Base-by-base conservation (phyloP, 2,888 invertebrate species). In the Alsophila aescularia region DNA sequence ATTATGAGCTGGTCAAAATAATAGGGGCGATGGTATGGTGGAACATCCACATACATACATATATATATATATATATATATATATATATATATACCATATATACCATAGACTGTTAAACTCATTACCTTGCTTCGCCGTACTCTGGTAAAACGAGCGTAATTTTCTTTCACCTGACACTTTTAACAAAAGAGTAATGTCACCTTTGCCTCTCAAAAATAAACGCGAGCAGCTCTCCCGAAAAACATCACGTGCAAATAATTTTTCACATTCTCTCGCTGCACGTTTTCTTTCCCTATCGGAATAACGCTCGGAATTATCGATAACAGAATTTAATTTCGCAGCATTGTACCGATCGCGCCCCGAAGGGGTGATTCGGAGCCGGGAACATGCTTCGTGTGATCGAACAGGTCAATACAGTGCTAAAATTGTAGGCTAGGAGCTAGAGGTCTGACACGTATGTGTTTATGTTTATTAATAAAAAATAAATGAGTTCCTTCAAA, bases 291-390 rank as follows among this genome's bases (percentile, higher is more conserved):
- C 43, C 43, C 39, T 48, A 48, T 40, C 45, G 42, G 15, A 41
- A 41, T 58, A 43, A 44, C 60, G 57, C 43, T 49, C 59, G 36
- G 61, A 51, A 60, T 63, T 74, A 77, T 79, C 70, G 77, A 78
- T 75, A 71, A 69, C 70, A 52, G 72, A 79, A 80, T 82, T 82
- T 80, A 77, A 82, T 82, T 80, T 76, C 65, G 69, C 64, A 66
- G 72, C 69, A 77, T 69, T 72, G 75, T 76, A 71, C 67, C 73
- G 66, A 67, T 45, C 65, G 62, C 47, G 55, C 74, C 80, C 72
- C 78, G 27, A 37, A 55, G 73, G 77, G 65, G 62, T 72, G 70
- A 79, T 81, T 67, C 65, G 58, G 62, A 64, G 15, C 36, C 64
- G 60, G 51, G 69, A 70, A 72, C 70, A 72, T 70, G 64, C 71